These are phyloP conservation scores for Gandaritis pyraliata DNA, from an alignment of 2,888 invertebrate genomes.

Conservation along the genomic window DNA sequence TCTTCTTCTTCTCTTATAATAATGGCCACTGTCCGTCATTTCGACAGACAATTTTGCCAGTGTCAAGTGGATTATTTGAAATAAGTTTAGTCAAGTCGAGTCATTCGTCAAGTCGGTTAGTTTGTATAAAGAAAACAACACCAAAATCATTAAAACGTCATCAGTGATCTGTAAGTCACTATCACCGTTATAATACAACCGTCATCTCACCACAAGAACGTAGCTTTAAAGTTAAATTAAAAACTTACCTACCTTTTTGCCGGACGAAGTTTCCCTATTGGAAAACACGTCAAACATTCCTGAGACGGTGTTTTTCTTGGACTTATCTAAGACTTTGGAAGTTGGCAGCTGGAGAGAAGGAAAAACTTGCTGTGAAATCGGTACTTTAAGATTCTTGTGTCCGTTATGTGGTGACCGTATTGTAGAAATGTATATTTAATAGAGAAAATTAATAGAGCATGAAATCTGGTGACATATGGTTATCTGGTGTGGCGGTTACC, in stretches of 20 bases:
- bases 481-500: neutral
- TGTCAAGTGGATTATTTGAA: too few species aligned
- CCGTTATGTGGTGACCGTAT: neutral
- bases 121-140: too few species aligned
- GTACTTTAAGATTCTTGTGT: neutral
- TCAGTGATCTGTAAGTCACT: too few species aligned
- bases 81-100: too few species aligned
- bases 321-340: constrained; percentile 41
- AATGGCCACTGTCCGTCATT: too few species aligned
- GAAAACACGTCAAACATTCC: constrained; percentile 45
- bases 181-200: neutral
- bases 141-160: too few species aligned
- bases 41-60: too few species aligned
- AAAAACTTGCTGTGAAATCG: constrained; percentile 12
- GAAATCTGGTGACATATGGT: neutral
- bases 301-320: constrained; percentile 41
- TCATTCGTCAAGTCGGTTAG: too few species aligned
- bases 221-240: constrained; percentile 45
- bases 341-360: constrained; percentile 26
- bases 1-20: too few species aligned
- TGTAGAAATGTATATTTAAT: neutral
- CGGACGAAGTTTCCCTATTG: constrained; percentile 38
- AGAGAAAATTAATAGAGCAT: too few species aligned
- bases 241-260: constrained; percentile 43
- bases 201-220: neutral